Evolutionary conservation across 2,888 invertebrate genomes (phyloP).

Genomic region (Drosophila fulvimacula): DNA sequence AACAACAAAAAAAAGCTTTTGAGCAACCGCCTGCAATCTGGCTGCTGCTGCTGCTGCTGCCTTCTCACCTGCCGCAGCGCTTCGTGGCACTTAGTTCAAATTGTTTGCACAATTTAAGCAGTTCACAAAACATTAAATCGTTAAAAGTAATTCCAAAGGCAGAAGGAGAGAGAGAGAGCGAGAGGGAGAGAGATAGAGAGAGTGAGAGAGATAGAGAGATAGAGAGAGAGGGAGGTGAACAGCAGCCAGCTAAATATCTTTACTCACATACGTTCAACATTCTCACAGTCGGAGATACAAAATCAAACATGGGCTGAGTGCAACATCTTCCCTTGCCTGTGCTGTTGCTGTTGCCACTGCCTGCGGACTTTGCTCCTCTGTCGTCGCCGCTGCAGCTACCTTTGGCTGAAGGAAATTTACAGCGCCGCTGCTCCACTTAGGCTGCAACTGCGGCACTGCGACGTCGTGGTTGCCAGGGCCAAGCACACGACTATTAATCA

Average conservation of each 20-base stretch:
- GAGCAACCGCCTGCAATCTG: constrained; percentile 43
- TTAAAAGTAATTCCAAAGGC: constrained; percentile 63
- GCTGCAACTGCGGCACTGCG: constrained; percentile 54
- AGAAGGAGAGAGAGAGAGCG: constrained; percentile 5
- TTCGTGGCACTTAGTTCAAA: constrained; percentile 75
- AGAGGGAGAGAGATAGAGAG: background rate
- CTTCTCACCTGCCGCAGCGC: constrained; percentile 38
- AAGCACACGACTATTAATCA: constrained; percentile 76
- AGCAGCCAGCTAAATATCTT: constrained; percentile 50
- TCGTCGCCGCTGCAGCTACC: constrained; percentile 29
- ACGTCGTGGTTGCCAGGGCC: constrained; percentile 41
- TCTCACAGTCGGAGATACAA: constrained; percentile 63
- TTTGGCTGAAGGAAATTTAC: constrained; percentile 68
- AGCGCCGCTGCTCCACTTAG: constrained; percentile 72
- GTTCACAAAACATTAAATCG: constrained; percentile 80
- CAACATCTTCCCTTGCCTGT: constrained; percentile 26
- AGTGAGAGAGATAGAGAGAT: background rate
- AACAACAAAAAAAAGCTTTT: constrained; percentile 55
- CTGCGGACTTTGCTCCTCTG: constrained; percentile 13
- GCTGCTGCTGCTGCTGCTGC: constrained; percentile 11
- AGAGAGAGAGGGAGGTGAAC: constrained; percentile 8
- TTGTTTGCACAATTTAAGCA: constrained; percentile 81
- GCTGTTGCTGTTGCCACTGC: constrained; percentile 14
- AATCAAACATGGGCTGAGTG: constrained; percentile 47
- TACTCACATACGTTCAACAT: constrained; percentile 50